Base-by-base conservation (phyloP, 2,888 invertebrate genomes). In the Candidula unifasciata region DNA sequence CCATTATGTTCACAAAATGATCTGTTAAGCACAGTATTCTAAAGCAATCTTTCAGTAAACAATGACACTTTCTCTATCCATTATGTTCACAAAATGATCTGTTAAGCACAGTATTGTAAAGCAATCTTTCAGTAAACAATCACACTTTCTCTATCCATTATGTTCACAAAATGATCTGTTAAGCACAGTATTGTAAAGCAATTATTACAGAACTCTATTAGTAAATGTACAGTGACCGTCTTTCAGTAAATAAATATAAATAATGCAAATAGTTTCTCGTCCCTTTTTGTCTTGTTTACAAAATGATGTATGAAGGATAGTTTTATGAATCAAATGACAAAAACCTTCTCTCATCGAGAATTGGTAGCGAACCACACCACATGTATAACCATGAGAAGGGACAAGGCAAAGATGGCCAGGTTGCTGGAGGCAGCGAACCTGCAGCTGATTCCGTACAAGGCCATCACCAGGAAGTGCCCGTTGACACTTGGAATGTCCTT, bases 291-390 rank as follows among this genome's bases (percentile, higher is more conserved):
- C 60, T n/a, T 44, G 13, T 44, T 44, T 13, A 44, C 44, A 44
- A 44, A 44, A 44, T 44, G 44, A 44, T 10, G 13, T 13, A 44
- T 44, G 6, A 44, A 44, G 44, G 5, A n/a, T 21, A 24, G n/a
- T 21, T 21, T 5, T 5, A 60, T 60, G 18, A 21, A n/a, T n/a
- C 13, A 16, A 68, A 6, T 6, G 27, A n/a, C 21, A n/a, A 27
- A 16, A 27, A 27, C 13, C 16, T 30, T 16, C 44, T 2, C 27
- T 84, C 80, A 85, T 35, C 57, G 69, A 37, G 85, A 85, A 60
- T 76, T 81, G 8, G 77, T 57, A 33, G 85, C 81, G 77, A 81
- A 85, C 85, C 85, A 85, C 16, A 77, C 60, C 0, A 85, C 85
- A 77, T 85, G 85, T 30, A 81, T 78, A 30, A 85, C 60, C 81